A percentile compares a stretch with the other conserved stretches of the same genome.
Evolutionary conservation across 2,113 vertebrate genomes (phyloP).

Genomic region (Anarrhichthys ocellatus): DNA sequence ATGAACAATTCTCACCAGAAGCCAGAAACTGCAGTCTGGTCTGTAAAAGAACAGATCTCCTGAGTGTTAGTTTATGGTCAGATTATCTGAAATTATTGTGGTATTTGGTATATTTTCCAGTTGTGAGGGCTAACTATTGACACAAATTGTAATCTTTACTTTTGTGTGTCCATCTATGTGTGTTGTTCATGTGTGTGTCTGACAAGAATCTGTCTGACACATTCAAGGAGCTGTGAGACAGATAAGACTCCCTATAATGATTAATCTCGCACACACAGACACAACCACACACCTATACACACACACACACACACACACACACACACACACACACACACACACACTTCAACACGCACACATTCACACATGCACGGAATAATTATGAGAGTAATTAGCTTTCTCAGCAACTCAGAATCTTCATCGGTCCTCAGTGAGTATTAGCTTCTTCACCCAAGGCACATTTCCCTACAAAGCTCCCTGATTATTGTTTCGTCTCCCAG

Average conservation of each 20-base stretch:
- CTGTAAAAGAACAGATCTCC: not conserved
- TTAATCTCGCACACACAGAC: conserved; percentile 38
- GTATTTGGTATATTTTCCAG: not conserved
- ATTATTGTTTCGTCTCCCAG: conserved; percentile 64
- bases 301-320: conserved; percentile 17
- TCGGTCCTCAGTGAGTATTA: conserved; percentile 70
- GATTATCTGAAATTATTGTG: not conserved
- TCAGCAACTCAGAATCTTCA: conserved; percentile 73
- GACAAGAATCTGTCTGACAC: conserved; percentile 50
- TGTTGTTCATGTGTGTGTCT: conserved; percentile 23
- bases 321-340: conserved; percentile 19
- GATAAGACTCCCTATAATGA: conserved; percentile 42
- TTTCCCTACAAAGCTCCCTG: conserved; percentile 65
- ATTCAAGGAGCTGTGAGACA: conserved; percentile 38
- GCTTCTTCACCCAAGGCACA: conserved; percentile 64
- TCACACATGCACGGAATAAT: conserved; percentile 61
- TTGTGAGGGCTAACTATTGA: not conserved
- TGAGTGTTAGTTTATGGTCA: not conserved
- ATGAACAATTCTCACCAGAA: not conserved
- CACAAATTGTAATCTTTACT: not conserved
- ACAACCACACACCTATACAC: conserved; percentile 1
- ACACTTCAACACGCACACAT: not conserved
- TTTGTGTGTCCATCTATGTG: not conserved
- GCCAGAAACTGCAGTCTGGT: not conserved
- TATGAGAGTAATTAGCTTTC: conserved; percentile 77